Evolutionary conservation across 2,113 vertebrate species (phyloP), one percentile per base, ranked within the genome.

Genomic region (Sitta europaea): DNA sequence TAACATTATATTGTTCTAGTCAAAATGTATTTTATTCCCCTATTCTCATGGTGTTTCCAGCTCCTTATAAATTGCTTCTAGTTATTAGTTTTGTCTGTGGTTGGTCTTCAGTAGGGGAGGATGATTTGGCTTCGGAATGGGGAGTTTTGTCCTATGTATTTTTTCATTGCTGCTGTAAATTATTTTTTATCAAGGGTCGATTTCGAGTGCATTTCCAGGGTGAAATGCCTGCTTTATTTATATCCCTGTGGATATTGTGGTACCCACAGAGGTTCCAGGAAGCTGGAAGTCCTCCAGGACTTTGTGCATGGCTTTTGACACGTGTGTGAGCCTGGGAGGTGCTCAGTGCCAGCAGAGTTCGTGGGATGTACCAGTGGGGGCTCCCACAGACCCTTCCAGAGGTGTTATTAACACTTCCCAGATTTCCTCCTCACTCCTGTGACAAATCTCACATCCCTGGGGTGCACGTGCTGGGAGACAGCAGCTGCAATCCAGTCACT

Each of bases 61-160:
- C n/a, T 91, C 51, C 38, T 90, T 80, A 76, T 35, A 90, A 94
- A 93, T 79, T 3, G 25, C 85, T 88, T 86, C 67, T 31, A 24
- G 51, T 91, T 91, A 94, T 92, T 95, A 96, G 75, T 63, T 94
- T 81, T 96, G 40, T 18, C 92, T 91, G 83, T 77, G 79, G 95
- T 92, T 91, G 88, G 91, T 93, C 91, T 88, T 84, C 65, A 43
- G 17, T 4, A 88, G 48, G 62, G 58, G 33, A 86, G 72, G 51
- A 36, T 35, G 33, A 48, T 51, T 73, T 92, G 62, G 38, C 42
- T 87, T 85, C 51, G 55, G 31, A 77, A 71, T 23, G 40, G 18
- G 20, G n/a, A n/a, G 2, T 89, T 86, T 91, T 63, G 51, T 35
- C 28, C 5, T 20, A 21, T 18, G 2, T n/a, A 6, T 38, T 27